A percentile compares a stretch with the other conserved stretches of the same genome.
phyloP scores from a whole-genome alignment of 2,113 vertebrate genomes.

The Bufo bufo region DNA sequence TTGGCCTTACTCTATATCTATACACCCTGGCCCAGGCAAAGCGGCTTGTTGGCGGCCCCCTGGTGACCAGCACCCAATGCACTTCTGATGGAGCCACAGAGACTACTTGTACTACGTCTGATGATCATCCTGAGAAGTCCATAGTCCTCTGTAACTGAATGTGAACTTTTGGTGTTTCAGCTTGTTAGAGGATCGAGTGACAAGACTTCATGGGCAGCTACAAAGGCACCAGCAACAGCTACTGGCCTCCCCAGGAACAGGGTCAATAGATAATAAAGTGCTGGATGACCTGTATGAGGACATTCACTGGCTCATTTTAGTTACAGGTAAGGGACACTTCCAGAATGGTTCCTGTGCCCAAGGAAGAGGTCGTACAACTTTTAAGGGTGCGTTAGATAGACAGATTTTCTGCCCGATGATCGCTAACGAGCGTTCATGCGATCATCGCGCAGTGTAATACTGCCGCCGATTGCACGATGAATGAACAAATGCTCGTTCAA shows the following conservation, averaged over 20 bases:
- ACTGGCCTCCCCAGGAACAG: constrained; percentile 84
- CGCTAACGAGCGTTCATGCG: too few relatives aligned
- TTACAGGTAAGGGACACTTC: constrained; percentile 83
- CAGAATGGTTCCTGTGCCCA: background rate
- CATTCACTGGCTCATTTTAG: constrained; percentile 99
- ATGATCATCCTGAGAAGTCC: background rate
- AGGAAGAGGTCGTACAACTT: background rate
- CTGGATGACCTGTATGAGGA: constrained; percentile 98
- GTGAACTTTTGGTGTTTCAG: constrained; percentile 66
- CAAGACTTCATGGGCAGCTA: constrained; percentile 91
- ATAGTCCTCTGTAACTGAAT: background rate
- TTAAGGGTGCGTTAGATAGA: too few relatives aligned
- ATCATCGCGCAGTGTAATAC: too few relatives aligned
- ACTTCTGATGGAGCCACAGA: too few relatives aligned
- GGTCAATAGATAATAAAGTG: constrained; percentile 85
- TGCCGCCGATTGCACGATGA: too few relatives aligned
- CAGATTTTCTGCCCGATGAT: too few relatives aligned
- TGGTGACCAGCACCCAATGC: too few relatives aligned
- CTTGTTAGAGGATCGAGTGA: constrained; percentile 94
- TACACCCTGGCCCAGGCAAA: too few relatives aligned
- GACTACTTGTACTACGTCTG: background rate
- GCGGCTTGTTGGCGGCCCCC: too few relatives aligned
- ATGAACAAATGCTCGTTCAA: too few relatives aligned
- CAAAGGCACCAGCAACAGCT: constrained; percentile 94
- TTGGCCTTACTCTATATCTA: too few relatives aligned